A percentile compares a stretch with the other conserved stretches of the same genome.
Conservation (phyloP, 1,140 invertebrate species). For the Delia radicum region DNA sequence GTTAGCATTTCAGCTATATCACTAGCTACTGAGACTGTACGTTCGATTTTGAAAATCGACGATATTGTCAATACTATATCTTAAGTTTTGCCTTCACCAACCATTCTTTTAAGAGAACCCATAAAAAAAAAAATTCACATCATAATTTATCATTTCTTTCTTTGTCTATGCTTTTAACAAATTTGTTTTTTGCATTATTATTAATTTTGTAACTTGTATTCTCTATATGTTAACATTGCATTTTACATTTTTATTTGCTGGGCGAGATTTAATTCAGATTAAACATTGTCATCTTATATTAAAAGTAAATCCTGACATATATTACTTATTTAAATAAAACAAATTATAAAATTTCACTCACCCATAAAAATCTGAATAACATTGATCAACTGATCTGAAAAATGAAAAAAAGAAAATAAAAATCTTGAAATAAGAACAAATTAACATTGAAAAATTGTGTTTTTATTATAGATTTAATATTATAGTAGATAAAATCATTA, state of each 20-base stretch:
- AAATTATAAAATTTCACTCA: background rate
- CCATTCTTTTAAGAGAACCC: background rate
- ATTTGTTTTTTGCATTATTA: background rate
- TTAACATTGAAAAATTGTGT: too few relatives aligned
- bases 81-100: conserved; percentile 32
- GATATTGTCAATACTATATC: conserved; percentile 75
- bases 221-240: background rate
- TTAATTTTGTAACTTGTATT: background rate
- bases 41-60: conserved; percentile 98
- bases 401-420: background rate
- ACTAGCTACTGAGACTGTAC: conserved; percentile 94
- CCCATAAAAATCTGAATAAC: background rate
- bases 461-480: too few relatives aligned
- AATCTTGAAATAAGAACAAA: too few relatives aligned
- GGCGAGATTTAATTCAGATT: background rate
- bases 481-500: too few relatives aligned
- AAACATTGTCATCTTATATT: too few relatives aligned
- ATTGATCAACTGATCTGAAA: conserved; percentile 1
- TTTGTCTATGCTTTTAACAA: background rate
- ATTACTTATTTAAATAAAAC: background rate
- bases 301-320: background rate
- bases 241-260: background rate
- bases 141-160: background rate
- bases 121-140: background rate
- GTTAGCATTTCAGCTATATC: conserved; percentile 93